Conservation (phyloP, 2,888 invertebrate species). For the Drosophila incognita region DNA sequence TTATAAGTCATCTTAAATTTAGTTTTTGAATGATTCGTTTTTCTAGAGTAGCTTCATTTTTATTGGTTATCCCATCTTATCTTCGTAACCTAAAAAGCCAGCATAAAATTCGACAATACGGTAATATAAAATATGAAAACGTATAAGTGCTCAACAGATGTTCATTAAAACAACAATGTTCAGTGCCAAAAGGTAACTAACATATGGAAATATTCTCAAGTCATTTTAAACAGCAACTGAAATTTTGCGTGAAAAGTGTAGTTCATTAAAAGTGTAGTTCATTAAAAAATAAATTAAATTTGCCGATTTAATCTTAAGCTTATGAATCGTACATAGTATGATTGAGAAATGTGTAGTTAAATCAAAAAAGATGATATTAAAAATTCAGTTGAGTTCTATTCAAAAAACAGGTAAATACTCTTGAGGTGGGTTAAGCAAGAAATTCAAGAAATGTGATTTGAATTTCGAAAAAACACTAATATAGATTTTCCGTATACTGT, state of each 20-base stretch:
- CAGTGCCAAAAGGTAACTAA: not conserved
- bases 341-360: not conserved
- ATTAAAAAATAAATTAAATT: not conserved
- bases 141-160: not conserved
- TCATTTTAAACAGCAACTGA: not conserved
- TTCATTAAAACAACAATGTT: not conserved
- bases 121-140: not conserved
- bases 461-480: not conserved
- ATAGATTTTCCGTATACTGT: not conserved
- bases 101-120: not conserved
- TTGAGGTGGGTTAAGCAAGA: not conserved
- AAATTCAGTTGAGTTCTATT: no score
- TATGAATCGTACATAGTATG: not conserved
- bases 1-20: not conserved
- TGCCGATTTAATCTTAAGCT: not conserved
- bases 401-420: not conserved
- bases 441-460: not conserved
- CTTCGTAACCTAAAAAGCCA: not conserved
- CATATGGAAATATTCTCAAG: not conserved
- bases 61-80: not conserved
- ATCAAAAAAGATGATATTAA: not conserved
- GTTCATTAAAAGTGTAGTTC: not conserved
- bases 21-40: not conserved
- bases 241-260: not conserved
- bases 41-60: not conserved